A percentile compares a stretch with the other conserved stretches of the same genome.
These are phyloP conservation scores for Avahi laniger DNA, from an alignment of 2,797 vertebrate species.

Conservation along the genomic window DNA sequence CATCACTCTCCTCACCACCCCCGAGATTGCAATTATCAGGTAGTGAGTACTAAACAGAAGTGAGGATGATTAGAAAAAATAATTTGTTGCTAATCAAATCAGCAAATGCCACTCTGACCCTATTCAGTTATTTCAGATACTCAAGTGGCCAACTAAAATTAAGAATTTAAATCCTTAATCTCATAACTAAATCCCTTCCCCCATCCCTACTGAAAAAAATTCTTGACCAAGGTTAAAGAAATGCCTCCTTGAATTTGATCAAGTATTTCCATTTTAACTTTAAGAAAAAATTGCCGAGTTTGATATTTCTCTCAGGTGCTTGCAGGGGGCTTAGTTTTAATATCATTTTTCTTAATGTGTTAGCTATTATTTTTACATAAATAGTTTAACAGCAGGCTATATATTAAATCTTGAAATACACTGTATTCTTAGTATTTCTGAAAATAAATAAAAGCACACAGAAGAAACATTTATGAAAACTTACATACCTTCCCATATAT, in stretches of 20 bases:
- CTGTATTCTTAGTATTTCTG: constrained; percentile 58
- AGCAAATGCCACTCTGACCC: neutral
- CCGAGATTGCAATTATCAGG: neutral
- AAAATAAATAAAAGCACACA: constrained; percentile 74
- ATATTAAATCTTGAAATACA: constrained; percentile 61
- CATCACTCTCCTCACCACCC: neutral
- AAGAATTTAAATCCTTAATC: constrained; percentile 16
- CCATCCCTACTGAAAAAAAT: constrained; percentile 5
- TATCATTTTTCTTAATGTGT: constrained; percentile 57
- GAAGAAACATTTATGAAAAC: constrained; percentile 70
- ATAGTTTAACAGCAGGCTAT: constrained; percentile 71
- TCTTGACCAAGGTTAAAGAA: constrained; percentile 34
- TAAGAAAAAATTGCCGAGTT: constrained; percentile 43
- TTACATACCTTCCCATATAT: constrained; percentile 44
- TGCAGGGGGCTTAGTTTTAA: constrained; percentile 60
- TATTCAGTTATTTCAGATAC: neutral
- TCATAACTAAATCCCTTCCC: neutral
- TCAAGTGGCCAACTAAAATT: neutral
- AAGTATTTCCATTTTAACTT: constrained; percentile 48
- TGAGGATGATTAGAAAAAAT: neutral
- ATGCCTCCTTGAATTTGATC: constrained; percentile 8
- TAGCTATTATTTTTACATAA: constrained; percentile 71
- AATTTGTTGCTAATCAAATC: neutral
- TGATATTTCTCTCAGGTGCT: constrained; percentile 50
- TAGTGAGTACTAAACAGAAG: neutral